Base-by-base conservation (phyloP, 2,797 vertebrate species). In the Hirundo rustica region DNA sequence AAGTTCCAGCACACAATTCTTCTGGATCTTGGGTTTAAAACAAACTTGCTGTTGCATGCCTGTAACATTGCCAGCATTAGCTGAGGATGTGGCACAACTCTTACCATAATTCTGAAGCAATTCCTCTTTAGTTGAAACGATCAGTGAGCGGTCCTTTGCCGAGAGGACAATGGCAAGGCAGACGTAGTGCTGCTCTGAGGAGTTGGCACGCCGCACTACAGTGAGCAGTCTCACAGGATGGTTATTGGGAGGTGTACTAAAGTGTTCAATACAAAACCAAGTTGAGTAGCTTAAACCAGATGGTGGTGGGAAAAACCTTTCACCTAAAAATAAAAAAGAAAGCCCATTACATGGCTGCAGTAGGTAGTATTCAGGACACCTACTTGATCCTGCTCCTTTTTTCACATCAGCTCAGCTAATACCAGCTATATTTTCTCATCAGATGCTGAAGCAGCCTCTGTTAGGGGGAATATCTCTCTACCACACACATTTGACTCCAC, bases 251-350 rank as follows among this genome's bases (percentile, higher is more conserved):
- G 98, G 84, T 0, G 97, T 75, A 85, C 99, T 99, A 96, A 99
- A 99, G 51, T 97, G 99, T 96, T 99, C 99, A 72, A 99, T 98
- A 4, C 99, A 99, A 98, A 99, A 99, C 99, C 99, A 99, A 71
- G 98, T 98, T 34, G 99, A 99, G 97, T 99, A 99, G 95, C 98
- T 99, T 85, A 99, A 98, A 76, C 99, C 99, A 22, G 99, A 99
- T 0, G 99, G 99, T 4, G 99, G 99, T 36, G 99, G 99, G 67
- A 99, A 99, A 96, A 99, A 97, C 45, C 99, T 98, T 97, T 99
- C 99, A 47, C 99, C 99, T 99, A 93, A 17, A 85, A 73, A 32
- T 71, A 91, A 88, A 93, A 93, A 54, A 25, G 6, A 60, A 84
- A 86, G 26, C 25, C 30, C 30, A 21, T 95, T 78, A 83, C 13